Conservation (phyloP, 2,888 invertebrate genomes). For the Hypercompe scribonia region DNA sequence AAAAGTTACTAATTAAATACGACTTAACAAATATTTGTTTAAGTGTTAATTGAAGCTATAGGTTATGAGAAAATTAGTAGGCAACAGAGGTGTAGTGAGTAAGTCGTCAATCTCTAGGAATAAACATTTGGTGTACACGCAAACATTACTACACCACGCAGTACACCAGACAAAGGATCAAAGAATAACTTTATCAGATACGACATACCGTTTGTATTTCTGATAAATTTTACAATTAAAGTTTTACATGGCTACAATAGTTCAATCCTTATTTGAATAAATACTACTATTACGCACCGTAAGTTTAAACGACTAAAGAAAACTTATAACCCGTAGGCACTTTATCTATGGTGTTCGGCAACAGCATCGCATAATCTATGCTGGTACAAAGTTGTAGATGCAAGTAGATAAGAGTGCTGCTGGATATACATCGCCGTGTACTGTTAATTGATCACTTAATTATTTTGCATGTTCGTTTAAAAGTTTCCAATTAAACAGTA, state of each 20-base stretch:
- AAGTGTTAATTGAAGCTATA: constrained; percentile 73
- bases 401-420: constrained; percentile 67
- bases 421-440: constrained; percentile 73
- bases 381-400: constrained; percentile 70
- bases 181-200: constrained; percentile 37
- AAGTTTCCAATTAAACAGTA: constrained; percentile 80
- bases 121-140: constrained; percentile 61
- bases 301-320: not conserved
- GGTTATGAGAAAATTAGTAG: constrained; percentile 63
- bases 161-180: constrained; percentile 30
- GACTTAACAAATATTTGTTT: constrained; percentile 60
- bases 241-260: not conserved
- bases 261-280: not conserved
- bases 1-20: constrained; percentile 58
- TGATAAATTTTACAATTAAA: not conserved
- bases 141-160: constrained; percentile 42
- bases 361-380: constrained; percentile 58
- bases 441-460: constrained; percentile 84
- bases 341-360: constrained; percentile 19
- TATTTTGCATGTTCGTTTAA: constrained; percentile 82
- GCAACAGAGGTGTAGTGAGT: constrained; percentile 59
- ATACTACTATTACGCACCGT: not conserved
- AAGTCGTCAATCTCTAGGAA: constrained; percentile 68
- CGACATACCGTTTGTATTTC: not conserved
- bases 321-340: constrained; percentile 34